Evolutionary conservation across 2,797 vertebrate genomes (phyloP).

Genomic region (Ciconia nigra): DNA sequence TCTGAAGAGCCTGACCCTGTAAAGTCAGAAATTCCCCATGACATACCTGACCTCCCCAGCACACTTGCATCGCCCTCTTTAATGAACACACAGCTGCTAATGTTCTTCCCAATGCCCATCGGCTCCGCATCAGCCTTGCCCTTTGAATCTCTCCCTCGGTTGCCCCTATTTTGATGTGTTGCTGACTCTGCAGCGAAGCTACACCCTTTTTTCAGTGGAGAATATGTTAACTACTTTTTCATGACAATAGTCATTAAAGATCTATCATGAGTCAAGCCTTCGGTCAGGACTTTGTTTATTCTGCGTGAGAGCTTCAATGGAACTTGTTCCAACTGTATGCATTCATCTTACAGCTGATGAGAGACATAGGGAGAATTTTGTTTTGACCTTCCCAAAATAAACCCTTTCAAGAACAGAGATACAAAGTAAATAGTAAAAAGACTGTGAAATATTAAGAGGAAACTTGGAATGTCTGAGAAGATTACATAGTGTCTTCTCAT

Average conservation of each 20-base stretch:
- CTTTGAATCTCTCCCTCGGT: neutral
- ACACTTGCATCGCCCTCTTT: neutral
- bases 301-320: slow-evolving; percentile 34
- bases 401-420: slow-evolving; percentile 55
- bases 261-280: slow-evolving; percentile 46
- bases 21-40: neutral
- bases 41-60: neutral
- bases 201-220: neutral
- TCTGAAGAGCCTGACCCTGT: neutral
- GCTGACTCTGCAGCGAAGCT: slow-evolving; percentile 19
- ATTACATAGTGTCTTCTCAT: slow-evolving; percentile 40
- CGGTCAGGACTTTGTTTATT: slow-evolving; percentile 54
- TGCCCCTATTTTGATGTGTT: neutral
- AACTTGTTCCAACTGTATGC: slow-evolving; percentile 45
- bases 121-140: neutral
- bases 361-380: slow-evolving; percentile 49
- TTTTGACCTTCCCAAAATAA: slow-evolving; percentile 64
- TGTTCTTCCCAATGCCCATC: neutral
- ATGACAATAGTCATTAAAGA: slow-evolving; percentile 64
- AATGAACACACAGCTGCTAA: neutral
- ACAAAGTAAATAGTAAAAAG: slow-evolving; percentile 64
- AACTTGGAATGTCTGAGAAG: slow-evolving; percentile 28
- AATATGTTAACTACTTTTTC: slow-evolving; percentile 57
- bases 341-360: slow-evolving; percentile 57
- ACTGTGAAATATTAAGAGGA: slow-evolving; percentile 38